phyloP scores from a whole-genome alignment of 1,140 invertebrate genomes.

The Cotesia glomerata region DNA sequence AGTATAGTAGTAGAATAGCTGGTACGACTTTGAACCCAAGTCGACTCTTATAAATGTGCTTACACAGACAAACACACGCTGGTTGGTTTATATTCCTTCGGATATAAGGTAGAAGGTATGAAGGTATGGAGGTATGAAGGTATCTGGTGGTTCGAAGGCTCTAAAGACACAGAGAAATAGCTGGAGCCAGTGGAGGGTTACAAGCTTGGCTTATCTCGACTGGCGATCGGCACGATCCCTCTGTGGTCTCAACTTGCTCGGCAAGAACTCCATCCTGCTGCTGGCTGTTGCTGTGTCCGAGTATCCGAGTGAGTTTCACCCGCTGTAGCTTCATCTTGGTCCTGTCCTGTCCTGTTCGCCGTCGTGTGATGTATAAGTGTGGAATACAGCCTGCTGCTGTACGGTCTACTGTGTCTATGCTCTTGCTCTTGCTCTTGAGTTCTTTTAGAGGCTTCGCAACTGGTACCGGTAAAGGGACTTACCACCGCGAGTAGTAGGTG shows the following conservation, averaged over 20 bases:
- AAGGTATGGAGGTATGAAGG: neutral
- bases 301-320: neutral
- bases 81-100: neutral
- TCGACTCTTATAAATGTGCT: neutral
- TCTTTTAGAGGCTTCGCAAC: conserved; percentile 5
- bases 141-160: neutral
- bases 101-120: too few relatives aligned
- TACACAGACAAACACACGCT: neutral
- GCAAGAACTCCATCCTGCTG: neutral
- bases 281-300: too few relatives aligned
- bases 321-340: neutral
- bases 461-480: too few relatives aligned
- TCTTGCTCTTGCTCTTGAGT: conserved; percentile 2
- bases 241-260: conserved; percentile 17
- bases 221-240: conserved; percentile 17
- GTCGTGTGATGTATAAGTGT: neutral
- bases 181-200: neutral
- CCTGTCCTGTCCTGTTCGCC: neutral
- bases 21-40: conserved; percentile 15
- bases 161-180: conserved; percentile 14
- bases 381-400: conserved; percentile 4
- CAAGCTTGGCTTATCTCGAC: conserved; percentile 17
- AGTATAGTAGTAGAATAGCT: conserved; percentile 4
- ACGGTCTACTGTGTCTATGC: neutral
- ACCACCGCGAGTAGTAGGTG: neutral